Base-by-base conservation (phyloP, 2,113 vertebrate genomes). In the Hypomesus transpacificus region DNA sequence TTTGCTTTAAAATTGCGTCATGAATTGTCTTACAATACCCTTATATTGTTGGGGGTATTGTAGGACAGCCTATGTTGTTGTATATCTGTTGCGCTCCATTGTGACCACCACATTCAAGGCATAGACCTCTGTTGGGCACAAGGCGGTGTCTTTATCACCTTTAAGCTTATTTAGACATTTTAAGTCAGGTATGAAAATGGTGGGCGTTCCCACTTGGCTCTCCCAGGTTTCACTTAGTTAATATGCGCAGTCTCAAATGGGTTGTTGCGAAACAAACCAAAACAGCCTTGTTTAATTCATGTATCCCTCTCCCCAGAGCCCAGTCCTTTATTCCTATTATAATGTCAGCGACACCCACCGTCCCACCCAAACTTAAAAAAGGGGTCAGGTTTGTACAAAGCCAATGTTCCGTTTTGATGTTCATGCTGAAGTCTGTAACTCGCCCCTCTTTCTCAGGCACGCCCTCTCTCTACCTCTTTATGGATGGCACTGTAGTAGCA, bases 251-350 rank as follows among this genome's bases (percentile, higher is more conserved):
- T 24, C 31, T 20, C 82, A 87, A 85, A 83, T 73, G 78, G 74
- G 77, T 84, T 84, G 79, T 85, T 85, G 80, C 85, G 79, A 68
- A 82, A 90, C 74, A 65, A 61, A 72, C 76, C 66, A 22, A 76
- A 73, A 86, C 76, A 77, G 62, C 26, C 22, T 17, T 31, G 14
- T 80, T 87, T 87, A 88, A 87, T 88, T 88, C 77, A 87, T 82
- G 81, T 84, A 80, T 26, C 51, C 76, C 79, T 80, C 83, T 83
- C 87, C 89, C 87, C 58, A 73, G 86, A 88, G 86, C 86, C 86
- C 81, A 74, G 73, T 76, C 86, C 83, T 87, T 91, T 91, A 90
- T 91, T 88, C 85, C 73, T 85, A 79, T 87, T 90, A 87, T 87
- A 91, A 91, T 86, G 83, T 85, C 82, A 87, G 86, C 74, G 70